Evolutionary conservation across 2,113 vertebrate genomes (phyloP), one percentile per base, ranked within the genome.

Genomic region (Cyanocitta stelleri): DNA sequence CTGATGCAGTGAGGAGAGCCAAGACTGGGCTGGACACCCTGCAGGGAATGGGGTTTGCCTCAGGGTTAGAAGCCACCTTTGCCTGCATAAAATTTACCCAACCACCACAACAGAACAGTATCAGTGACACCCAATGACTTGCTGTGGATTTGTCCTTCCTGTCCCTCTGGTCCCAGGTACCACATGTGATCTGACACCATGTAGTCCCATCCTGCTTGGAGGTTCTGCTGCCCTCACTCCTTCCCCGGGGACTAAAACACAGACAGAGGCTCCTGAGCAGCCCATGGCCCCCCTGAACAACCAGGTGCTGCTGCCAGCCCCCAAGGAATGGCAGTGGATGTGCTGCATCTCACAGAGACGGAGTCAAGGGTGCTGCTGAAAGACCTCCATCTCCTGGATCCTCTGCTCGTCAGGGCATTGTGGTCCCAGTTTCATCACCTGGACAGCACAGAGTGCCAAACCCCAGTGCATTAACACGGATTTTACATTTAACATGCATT

Each of bases 91-190:
- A 73, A 56, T 56, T 43, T 76, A 24, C 14, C 51, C n/a, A 54
- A 9, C 12, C n/a, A 59, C 23, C 55, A 32, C 0, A 58, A 43
- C 22, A 54, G 44, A 66, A 69, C n/a, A 69, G 61, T 48, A 27
- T 10, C 14, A 23, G 44, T 33, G 78, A 46, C 48, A 78, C 11
- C 3, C 0, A 0, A 10, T 27, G 35, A 63, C 54, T 63, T 0
- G 0, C 55, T 1, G 1, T 13, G 11, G 49, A 33, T 74, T 26
- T 32, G 23, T 43, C 19, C 37, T 62, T 63, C 56, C 66, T 51
- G 29, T 68, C 30, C 19, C 37, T 48, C 66, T 79, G 49, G 22
- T 30, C 27, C 54, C 33, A 48, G 48, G 15, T 10, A 35, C 37
- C 37, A 63, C 16, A 11, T 6, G 8, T n/a, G 44, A 43, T 54